A percentile compares a stretch with the other conserved stretches of the same genome.
These are phyloP conservation scores for Thereva unica DNA, from an alignment of 2,888 invertebrate species.

Conservation along the genomic window DNA sequence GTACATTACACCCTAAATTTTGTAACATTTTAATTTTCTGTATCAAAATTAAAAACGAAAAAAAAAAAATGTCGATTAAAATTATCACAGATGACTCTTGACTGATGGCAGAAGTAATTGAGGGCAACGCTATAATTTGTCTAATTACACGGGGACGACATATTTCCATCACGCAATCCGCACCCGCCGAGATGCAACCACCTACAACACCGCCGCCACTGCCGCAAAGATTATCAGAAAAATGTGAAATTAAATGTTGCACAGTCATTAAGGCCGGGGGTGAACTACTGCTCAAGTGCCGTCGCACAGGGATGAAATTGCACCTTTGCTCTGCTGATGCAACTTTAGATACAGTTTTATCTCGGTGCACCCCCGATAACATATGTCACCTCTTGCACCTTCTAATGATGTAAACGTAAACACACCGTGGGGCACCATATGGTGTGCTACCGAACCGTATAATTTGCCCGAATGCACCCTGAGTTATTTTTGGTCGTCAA, in stretches of 20 bases:
- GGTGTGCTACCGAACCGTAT: constrained; percentile 22
- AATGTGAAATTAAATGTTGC: constrained; percentile 33
- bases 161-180: constrained; percentile 12
- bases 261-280: constrained; percentile 23
- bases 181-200: constrained; percentile 23
- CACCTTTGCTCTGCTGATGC: constrained; percentile 18
- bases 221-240: neutral
- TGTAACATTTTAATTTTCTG: too few species aligned
- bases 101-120: constrained; percentile 5
- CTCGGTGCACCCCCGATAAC: constrained; percentile 21
- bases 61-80: constrained; percentile 3
- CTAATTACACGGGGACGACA: constrained; percentile 29
- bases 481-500: constrained; percentile 11
- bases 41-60: too few species aligned
- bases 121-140: constrained; percentile 24
- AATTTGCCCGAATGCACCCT: constrained; percentile 34
- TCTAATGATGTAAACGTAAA: constrained; percentile 35
- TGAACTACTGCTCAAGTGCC: constrained; percentile 1
- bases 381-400: constrained; percentile 24
- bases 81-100: constrained; percentile 26
- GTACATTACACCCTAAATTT: too few species aligned
- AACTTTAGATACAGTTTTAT: constrained; percentile 34
- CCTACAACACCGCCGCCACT: constrained; percentile 21
- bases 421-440: constrained; percentile 21
- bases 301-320: neutral